Conservation (phyloP, 2,797 vertebrate genomes). For the Siniperca obscura region DNA sequence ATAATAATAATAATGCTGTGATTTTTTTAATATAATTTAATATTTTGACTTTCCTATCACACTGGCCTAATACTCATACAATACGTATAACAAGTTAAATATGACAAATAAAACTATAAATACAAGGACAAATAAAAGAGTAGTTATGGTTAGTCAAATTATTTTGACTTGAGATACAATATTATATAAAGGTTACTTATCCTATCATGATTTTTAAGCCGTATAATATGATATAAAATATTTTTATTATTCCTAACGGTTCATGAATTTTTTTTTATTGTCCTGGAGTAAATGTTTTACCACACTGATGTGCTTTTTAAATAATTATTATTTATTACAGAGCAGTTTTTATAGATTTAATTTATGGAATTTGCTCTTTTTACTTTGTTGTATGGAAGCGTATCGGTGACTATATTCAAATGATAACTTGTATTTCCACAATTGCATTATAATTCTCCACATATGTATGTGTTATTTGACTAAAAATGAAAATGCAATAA, state of each 20-base stretch:
- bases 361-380: not conserved
- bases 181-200: not conserved
- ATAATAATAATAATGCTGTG: too few species aligned
- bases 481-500: too few species aligned
- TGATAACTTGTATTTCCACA: too few species aligned
- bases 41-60: not conserved
- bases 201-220: not conserved
- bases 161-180: not conserved
- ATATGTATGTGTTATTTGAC: too few species aligned
- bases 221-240: not conserved
- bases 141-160: not conserved
- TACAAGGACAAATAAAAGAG: not conserved
- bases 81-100: too few species aligned
- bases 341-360: not conserved
- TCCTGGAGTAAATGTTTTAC: constrained; percentile 9
- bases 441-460: too few species aligned
- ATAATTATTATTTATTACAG: not conserved
- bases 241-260: constrained; percentile 9
- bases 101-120: not conserved
- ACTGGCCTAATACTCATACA: not conserved
- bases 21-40: too few species aligned
- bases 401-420: too few species aligned
- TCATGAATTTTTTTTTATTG: not conserved
- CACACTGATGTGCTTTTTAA: not conserved
- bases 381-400: too few species aligned